A percentile compares a stretch with the other conserved stretches of the same genome.
phyloP scores from a whole-genome alignment of 2,113 vertebrate species.

The Actenoides lindsayi region DNA sequence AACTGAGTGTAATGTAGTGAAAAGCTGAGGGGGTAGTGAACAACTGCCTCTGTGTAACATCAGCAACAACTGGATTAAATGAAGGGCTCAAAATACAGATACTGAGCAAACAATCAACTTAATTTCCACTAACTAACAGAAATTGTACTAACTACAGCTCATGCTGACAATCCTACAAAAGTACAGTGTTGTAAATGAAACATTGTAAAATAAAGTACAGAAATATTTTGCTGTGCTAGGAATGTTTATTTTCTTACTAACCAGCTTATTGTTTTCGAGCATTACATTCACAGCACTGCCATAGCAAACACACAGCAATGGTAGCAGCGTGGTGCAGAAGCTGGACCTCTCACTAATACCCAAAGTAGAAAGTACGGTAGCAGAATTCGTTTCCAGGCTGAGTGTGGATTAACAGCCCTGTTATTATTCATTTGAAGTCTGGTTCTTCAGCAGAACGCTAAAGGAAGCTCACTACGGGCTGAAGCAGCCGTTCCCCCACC shows the following conservation, averaged over 20 bases:
- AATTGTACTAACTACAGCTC: neutral
- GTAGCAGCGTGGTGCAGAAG: accelerated
- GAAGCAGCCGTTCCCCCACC: accelerated
- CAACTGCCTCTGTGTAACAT: neutral
- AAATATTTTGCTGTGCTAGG: neutral
- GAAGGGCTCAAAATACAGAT: neutral
- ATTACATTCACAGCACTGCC: neutral
- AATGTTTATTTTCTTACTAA: conserved; percentile 1
- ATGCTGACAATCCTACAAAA: neutral
- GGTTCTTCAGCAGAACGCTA: neutral
- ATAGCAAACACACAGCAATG: accelerated
- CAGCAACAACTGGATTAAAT: neutral
- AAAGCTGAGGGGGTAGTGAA: neutral
- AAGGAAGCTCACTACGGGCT: accelerated
- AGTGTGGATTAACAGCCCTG: accelerated
- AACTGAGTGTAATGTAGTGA: neutral
- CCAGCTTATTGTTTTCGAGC: neutral
- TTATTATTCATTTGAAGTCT: accelerated
- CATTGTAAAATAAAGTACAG: neutral
- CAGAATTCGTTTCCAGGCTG: neutral
- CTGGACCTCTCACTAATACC: accelerated
- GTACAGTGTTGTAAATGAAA: neutral
- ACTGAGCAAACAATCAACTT: neutral
- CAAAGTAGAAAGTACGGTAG: accelerated
- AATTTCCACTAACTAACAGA: neutral